These are phyloP conservation scores for Zaprionus kolodkinae DNA, from an alignment of 1,140 invertebrate species.

Conservation along the genomic window DNA sequence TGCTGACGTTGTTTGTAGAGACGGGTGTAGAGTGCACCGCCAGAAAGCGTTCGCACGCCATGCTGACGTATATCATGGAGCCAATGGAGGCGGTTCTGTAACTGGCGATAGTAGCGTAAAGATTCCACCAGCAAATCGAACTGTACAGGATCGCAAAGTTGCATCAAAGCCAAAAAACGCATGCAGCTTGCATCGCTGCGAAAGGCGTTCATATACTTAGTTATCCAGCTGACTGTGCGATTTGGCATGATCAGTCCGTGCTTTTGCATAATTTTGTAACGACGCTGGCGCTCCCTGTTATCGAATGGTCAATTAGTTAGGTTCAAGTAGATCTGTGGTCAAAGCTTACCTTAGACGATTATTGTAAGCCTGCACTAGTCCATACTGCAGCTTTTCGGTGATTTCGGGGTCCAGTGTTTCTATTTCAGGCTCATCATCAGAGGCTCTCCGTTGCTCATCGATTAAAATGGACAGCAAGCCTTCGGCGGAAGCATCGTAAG, in stretches of 20 bases:
- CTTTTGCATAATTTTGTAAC: conserved; percentile 89
- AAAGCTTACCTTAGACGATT: conserved; percentile 66
- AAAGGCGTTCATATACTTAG: conserved; percentile 77
- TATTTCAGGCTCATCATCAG: conserved; percentile 24
- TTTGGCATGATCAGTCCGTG: conserved; percentile 92
- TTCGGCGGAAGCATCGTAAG: conserved; percentile 93
- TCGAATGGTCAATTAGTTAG: background rate
- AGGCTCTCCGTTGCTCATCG: conserved; percentile 70
- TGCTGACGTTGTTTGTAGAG: conserved; percentile 86
- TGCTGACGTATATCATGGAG: conserved; percentile 89
- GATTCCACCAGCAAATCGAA: conserved; percentile 92
- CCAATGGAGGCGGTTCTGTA: conserved; percentile 87
- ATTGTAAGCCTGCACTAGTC: conserved; percentile 83
- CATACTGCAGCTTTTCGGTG: conserved; percentile 87
- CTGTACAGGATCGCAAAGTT: conserved; percentile 89
- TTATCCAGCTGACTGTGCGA: conserved; percentile 86
- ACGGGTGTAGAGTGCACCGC: conserved; percentile 88
- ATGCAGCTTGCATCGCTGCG: conserved; percentile 85
- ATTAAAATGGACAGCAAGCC: conserved; percentile 87
- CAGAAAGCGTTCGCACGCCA: conserved; percentile 89
- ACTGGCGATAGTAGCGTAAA: conserved; percentile 88
- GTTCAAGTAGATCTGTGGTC: background rate
- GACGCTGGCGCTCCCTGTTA: conserved; percentile 87
- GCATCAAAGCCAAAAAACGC: conserved; percentile 89
- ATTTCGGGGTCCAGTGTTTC: conserved; percentile 34